Evolutionary conservation across 2,113 vertebrate species (phyloP).

Genomic region (Cyrtonyx montezumae): DNA sequence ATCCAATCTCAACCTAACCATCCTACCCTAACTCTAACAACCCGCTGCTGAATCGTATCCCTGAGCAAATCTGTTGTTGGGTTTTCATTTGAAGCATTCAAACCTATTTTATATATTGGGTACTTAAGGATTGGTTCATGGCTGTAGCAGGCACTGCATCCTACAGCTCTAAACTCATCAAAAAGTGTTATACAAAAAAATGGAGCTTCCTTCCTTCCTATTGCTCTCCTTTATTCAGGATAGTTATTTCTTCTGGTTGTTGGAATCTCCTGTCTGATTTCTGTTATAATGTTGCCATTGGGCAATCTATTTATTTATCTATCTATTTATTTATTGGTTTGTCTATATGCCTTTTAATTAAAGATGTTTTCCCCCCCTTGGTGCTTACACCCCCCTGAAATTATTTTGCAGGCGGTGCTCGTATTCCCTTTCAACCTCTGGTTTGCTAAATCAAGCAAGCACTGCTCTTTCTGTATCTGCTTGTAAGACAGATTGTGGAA

Average conservation of each 20-base stretch:
- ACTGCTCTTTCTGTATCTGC: background rate
- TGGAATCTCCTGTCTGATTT: background rate
- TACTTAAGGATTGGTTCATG: background rate
- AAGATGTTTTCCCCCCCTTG: conserved; percentile 35
- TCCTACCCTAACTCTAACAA: too few species aligned
- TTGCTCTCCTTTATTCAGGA: background rate
- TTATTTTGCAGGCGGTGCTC: conserved; percentile 10
- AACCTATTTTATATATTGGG: background rate
- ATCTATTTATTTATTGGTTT: background rate
- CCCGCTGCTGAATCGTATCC: too few species aligned
- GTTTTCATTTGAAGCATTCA: background rate
- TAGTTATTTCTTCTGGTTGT: background rate
- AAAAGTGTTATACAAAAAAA: background rate
- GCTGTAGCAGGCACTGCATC: background rate
- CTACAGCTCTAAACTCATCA: background rate
- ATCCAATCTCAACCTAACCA: too few species aligned
- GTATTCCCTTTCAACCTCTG: conserved; percentile 6
- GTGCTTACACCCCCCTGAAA: background rate
- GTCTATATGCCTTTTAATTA: conserved; percentile 40
- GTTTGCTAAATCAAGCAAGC: background rate
- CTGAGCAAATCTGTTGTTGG: background rate
- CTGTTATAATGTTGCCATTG: background rate
- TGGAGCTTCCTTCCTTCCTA: background rate
- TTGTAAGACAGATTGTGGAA: conserved; percentile 13
- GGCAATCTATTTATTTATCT: background rate